Base-by-base conservation (phyloP, 2,797 vertebrate genomes). In the Phataginus tetradactyla region DNA sequence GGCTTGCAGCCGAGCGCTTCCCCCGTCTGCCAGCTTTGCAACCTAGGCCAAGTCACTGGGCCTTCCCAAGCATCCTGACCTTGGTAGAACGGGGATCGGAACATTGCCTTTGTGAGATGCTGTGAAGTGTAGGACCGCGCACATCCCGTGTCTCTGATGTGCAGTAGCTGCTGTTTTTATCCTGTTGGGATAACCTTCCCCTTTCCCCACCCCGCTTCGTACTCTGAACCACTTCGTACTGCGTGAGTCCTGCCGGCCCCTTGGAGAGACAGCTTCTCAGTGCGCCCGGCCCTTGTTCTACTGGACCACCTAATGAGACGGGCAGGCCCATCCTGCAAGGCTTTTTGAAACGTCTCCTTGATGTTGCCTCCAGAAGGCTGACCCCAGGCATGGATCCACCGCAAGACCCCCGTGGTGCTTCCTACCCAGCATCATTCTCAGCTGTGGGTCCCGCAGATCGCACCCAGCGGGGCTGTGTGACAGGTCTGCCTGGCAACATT, bases 161-260 rank as follows among this genome's bases (percentile, higher is more conserved):
- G 42, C 7, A 7, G 57, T 25, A 21, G 57, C 71, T 74, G 68
- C 92, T 87, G 74, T n/a, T 91, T 68, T 75, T 78, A 42, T 49
- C 59, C 53, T 34, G 0, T 57, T 51, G 37, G 61, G 71, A 27
- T 51, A 42, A 59, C 53, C 49, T 51, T 34, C n/a, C 42, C 25
- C 59, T 49, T 25, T 17, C 21, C 42, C 37, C 4, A 53, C 4
- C 4, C 27, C 53, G 5, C 20, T 71, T 45, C 17, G 51, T 32
- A 21, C 37, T 55, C n/a, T 34, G 42, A 59, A n/a, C 45, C 25
- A 14, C 14, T 29, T 51, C 21, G 27, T 64, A 23, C 29, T 75
- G 12, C 32, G 15, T 21, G 66, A 34, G 45, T 57, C 37, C 77
- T 59, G 15, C 27, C 5, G 29, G 27, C 32, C 20, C 80, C 64